Conservation (phyloP, 2,113 vertebrate genomes). For the Rhinoptilus africanus region DNA sequence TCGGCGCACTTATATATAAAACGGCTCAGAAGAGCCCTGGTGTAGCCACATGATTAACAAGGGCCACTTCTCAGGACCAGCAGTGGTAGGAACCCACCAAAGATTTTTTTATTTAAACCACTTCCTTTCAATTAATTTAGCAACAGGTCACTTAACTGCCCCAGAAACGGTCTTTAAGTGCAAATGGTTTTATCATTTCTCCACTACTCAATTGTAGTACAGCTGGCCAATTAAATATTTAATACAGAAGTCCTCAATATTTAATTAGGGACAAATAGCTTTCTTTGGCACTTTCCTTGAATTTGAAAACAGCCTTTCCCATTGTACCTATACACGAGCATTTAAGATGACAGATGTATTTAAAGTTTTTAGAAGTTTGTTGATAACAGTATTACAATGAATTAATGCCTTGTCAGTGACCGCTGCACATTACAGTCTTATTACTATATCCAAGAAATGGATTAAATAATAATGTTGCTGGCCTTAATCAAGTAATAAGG, state of each 20-base stretch:
- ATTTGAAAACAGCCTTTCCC: slow-evolving; percentile 34
- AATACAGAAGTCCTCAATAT: slow-evolving; percentile 65
- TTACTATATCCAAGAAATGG: neutral
- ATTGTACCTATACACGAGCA: neutral
- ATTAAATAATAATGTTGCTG: neutral
- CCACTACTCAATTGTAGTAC: slow-evolving; percentile 22
- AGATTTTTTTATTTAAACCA: neutral
- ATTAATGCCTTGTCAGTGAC: neutral
- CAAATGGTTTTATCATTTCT: slow-evolving; percentile 39
- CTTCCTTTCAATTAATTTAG: neutral
- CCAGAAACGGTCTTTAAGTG: neutral
- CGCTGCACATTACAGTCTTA: neutral
- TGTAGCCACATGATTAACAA: neutral
- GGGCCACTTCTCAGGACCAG: neutral
- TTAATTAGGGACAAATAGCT: slow-evolving; percentile 69
- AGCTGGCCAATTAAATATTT: slow-evolving; percentile 74
- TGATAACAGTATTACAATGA: neutral
- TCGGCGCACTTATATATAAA: neutral
- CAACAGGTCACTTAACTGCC: slow-evolving; percentile 5
- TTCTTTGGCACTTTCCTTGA: slow-evolving; percentile 23
- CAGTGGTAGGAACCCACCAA: neutral
- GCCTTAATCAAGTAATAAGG: neutral
- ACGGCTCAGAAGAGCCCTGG: neutral
- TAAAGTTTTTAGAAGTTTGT: neutral
- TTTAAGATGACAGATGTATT: neutral